phyloP scores from a whole-genome alignment of 2,888 invertebrate species.

The Mythimna impura region DNA sequence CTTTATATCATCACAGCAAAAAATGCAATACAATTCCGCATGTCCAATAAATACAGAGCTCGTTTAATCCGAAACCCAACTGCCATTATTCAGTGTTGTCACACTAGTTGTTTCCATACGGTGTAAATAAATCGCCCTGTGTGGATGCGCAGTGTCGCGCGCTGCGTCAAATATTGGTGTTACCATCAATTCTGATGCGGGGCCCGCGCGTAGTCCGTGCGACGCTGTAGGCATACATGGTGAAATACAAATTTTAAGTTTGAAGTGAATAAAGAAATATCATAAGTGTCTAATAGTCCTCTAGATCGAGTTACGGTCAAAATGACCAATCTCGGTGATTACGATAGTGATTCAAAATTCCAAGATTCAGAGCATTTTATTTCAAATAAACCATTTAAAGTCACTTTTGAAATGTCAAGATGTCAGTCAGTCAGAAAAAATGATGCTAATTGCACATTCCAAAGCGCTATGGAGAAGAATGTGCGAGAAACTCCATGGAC shows the following conservation, averaged over 20 bases:
- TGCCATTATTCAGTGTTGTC: conserved; percentile 35
- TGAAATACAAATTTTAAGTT: background rate
- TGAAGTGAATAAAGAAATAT: background rate
- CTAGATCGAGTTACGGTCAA: too few species aligned
- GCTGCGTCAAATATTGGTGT: conserved; percentile 63
- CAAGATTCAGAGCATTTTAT: too few species aligned
- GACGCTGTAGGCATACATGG: background rate
- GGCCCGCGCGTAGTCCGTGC: conserved; percentile 16
- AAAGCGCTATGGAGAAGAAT: too few species aligned
- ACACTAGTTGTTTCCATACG: conserved; percentile 44
- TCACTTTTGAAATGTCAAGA: too few species aligned
- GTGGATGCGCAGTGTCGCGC: conserved; percentile 35
- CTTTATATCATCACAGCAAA: background rate
- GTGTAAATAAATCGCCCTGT: conserved; percentile 57
- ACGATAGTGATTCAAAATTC: too few species aligned
- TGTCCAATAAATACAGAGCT: conserved; percentile 13
- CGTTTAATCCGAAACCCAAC: conserved; percentile 14
- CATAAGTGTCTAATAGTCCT: too few species aligned
- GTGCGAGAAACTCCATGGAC: too few species aligned
- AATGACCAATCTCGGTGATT: too few species aligned
- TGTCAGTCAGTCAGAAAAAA: too few species aligned
- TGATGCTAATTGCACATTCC: too few species aligned
- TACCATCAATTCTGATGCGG: conserved; percentile 62
- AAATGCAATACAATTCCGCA: background rate
- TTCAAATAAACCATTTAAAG: too few species aligned